Percentiles rank a stretch among this genome's conserved stretches.
These are phyloP conservation scores for Uria aalge DNA, from an alignment of 2,113 vertebrate genomes.

Conservation along the genomic window DNA sequence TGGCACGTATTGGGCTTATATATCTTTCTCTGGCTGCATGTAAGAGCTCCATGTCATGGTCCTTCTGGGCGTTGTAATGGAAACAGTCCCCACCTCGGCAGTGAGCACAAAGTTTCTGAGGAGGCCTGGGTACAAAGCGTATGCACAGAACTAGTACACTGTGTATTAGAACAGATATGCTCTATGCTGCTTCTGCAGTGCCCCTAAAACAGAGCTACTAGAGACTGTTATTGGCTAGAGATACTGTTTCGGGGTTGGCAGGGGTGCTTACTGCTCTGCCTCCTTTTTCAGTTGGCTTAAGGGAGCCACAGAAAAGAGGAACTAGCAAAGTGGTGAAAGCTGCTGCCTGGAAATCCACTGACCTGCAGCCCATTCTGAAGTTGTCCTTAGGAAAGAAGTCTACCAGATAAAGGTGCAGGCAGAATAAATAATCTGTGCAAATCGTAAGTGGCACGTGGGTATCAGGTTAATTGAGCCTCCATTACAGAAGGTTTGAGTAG, in stretches of 20 bases:
- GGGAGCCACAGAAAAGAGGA: not conserved
- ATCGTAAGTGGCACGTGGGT: not conserved
- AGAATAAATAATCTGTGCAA: not conserved
- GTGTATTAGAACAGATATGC: not conserved
- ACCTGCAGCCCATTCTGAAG: not conserved
- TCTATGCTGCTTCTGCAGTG: not conserved
- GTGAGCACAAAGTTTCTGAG: not conserved
- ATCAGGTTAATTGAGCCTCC: not conserved
- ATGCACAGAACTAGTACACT: not conserved
- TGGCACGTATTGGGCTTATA: not conserved
- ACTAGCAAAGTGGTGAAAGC: not conserved
- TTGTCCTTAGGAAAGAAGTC: not conserved
- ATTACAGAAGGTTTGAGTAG: not conserved
- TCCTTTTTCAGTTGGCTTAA: not conserved
- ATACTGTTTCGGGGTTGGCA: not conserved
- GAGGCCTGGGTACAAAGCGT: fast-evolving
- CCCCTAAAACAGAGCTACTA: not conserved
- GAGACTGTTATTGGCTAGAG: not conserved
- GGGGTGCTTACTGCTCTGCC: not conserved
- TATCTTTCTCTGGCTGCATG: not conserved
- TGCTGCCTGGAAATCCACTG: not conserved
- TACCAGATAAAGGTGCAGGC: not conserved
- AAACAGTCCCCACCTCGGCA: not conserved
- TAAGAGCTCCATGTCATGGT: not conserved
- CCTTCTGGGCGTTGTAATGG: not conserved